These are phyloP conservation scores for Mastigias papua DNA, from an alignment of 30 jellyfish, hydroid and myxozoan genomes.

Conservation along the genomic window DNA sequence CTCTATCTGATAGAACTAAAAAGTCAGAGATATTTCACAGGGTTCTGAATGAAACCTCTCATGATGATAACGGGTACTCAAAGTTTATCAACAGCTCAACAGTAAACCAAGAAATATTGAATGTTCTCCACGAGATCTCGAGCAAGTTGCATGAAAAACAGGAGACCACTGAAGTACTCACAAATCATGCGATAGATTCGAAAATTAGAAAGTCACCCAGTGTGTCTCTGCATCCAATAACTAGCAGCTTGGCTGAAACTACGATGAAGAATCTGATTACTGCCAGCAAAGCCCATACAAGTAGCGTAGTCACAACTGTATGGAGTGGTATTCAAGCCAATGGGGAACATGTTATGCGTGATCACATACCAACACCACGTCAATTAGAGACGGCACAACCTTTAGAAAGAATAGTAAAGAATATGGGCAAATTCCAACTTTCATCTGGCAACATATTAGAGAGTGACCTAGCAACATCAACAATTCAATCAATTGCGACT, in stretches of 20 bases:
- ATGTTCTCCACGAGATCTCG: conserved; percentile 50
- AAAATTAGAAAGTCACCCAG: background rate
- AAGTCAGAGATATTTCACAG: conserved; percentile 45
- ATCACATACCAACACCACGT: background rate
- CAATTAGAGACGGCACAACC: background rate
- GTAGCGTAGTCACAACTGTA: background rate
- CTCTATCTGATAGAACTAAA: conserved; percentile 25
- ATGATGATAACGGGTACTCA: background rate
- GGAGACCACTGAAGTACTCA: background rate
- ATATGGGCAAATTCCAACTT: too few species aligned
- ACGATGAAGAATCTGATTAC: background rate
- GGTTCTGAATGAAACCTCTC: conserved; percentile 2
- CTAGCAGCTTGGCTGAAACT: background rate
- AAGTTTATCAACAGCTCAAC: background rate
- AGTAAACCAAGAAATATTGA: conserved; percentile 24
- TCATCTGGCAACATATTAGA: background rate
- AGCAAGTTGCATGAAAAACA: conserved; percentile 24
- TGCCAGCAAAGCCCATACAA: background rate
- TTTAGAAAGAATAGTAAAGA: background rate
- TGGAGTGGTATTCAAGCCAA: background rate
- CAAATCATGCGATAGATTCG: background rate
- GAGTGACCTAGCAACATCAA: background rate
- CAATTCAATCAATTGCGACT: background rate
- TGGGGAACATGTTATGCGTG: background rate
- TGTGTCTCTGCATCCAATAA: background rate